Percentiles rank a stretch among this genome's conserved stretches.
Evolutionary conservation across 2,888 invertebrate genomes (phyloP).

Genomic region (Clusia tigrina): DNA sequence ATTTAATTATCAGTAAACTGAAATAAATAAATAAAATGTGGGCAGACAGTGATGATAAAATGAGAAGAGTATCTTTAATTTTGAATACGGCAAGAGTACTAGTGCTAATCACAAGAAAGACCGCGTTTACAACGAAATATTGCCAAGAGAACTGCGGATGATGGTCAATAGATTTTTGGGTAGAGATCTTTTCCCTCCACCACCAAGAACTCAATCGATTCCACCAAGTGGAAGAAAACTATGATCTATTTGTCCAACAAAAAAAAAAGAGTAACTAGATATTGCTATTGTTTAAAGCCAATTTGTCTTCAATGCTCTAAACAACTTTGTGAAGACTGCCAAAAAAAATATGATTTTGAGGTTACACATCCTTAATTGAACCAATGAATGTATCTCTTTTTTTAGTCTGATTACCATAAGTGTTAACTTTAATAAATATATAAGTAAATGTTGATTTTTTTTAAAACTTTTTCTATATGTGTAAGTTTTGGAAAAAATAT

Average conservation of each 20-base stretch:
- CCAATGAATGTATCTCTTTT: not conserved
- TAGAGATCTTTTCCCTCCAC: slow-evolving; percentile 28
- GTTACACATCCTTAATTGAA: too few relatives aligned
- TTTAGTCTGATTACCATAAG: not conserved
- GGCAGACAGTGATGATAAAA: slow-evolving; percentile 27
- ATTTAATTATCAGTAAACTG: too few relatives aligned
- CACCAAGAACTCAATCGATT: slow-evolving; percentile 26
- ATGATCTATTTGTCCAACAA: slow-evolving; percentile 20
- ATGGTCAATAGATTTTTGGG: not conserved
- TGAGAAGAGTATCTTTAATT: slow-evolving; percentile 29
- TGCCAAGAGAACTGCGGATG: slow-evolving; percentile 23
- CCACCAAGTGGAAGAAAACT: slow-evolving; percentile 17
- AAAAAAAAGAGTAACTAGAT: slow-evolving; percentile 19
- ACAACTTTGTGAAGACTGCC: not conserved
- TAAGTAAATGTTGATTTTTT: not conserved
- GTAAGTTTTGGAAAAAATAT: not conserved
- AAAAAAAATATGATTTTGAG: not conserved
- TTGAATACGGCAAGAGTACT: slow-evolving; percentile 25
- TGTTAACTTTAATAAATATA: not conserved
- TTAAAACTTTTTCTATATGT: not conserved
- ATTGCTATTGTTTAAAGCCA: slow-evolving; percentile 16
- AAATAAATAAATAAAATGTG: too few relatives aligned
- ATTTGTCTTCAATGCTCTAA: slow-evolving; percentile 20
- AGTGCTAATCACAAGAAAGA: slow-evolving; percentile 30
- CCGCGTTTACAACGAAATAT: slow-evolving; percentile 29